A percentile compares a stretch with the other conserved stretches of the same genome.
These are phyloP conservation scores for Papilio polyxenes DNA, from an alignment of 1,140 invertebrate genomes.

Conservation along the genomic window DNA sequence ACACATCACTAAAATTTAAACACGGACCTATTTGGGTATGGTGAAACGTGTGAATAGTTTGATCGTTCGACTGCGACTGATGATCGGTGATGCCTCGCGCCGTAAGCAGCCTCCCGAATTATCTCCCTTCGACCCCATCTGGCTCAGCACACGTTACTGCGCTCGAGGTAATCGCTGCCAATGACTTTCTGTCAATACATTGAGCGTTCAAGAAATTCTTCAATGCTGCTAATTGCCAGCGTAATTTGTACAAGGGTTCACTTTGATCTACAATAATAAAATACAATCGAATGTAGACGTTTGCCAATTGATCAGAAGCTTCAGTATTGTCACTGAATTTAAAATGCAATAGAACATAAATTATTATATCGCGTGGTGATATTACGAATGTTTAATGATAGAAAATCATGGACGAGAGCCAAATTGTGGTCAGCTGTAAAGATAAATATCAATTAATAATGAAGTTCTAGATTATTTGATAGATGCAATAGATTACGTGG, in stretches of 20 bases:
- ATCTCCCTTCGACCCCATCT: conserved; percentile 77
- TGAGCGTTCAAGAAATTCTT: conserved; percentile 70
- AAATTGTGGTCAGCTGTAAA: conserved; percentile 46
- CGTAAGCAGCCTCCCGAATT: conserved; percentile 71
- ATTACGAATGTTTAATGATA: conserved; percentile 43
- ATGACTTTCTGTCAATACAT: conserved; percentile 78
- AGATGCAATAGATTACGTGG: background rate
- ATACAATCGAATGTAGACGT: conserved; percentile 44
- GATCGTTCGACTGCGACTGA: conserved; percentile 74
- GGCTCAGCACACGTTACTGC: conserved; percentile 68
- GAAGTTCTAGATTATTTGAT: background rate
- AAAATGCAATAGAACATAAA: conserved; percentile 37
- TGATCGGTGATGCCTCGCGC: conserved; percentile 52
- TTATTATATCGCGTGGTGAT: conserved; percentile 16
- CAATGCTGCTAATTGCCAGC: conserved; percentile 61
- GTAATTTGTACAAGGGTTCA: conserved; percentile 63
- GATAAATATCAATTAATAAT: conserved; percentile 36
- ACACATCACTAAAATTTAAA: conserved; percentile 47
- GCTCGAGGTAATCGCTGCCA: conserved; percentile 61
- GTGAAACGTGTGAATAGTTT: conserved; percentile 72
- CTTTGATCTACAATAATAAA: conserved; percentile 56
- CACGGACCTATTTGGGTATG: conserved; percentile 67
- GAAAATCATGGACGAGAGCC: conserved; percentile 49
- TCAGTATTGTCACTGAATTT: conserved; percentile 30
- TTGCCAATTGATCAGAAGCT: conserved; percentile 51